These are phyloP conservation scores for Dipodomys ordii DNA, from an alignment of 2,113 vertebrate species.

Conservation along the genomic window DNA sequence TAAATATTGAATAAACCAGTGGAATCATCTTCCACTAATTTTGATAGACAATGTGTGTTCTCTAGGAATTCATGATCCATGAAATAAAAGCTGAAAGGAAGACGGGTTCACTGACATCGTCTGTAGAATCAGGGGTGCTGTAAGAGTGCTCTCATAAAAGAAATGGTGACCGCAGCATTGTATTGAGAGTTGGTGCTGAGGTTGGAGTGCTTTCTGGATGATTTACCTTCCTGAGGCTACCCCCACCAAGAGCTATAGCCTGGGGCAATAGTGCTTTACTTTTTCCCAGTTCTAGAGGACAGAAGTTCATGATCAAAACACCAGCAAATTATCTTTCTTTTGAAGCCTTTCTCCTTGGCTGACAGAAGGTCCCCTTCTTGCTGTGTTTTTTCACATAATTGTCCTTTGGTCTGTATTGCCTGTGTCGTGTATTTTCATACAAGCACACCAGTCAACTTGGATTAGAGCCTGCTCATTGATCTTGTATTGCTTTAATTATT, in stretches of 20 bases:
- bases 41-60: background rate
- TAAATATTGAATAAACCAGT: background rate
- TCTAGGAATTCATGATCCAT: background rate
- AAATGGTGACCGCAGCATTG: fast-evolving
- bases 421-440: background rate
- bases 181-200: too few species aligned
- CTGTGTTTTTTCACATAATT: background rate
- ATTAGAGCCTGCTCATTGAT: background rate
- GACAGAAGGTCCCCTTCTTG: background rate
- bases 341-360: background rate
- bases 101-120: background rate
- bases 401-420: background rate
- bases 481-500: background rate
- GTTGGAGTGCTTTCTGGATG: too few species aligned
- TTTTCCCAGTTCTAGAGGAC: background rate
- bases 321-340: background rate
- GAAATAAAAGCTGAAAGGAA: background rate
- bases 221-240: background rate
- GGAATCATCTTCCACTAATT: background rate
- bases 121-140: fast-evolving
- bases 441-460: background rate
- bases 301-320: background rate
- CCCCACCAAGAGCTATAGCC: background rate
- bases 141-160: background rate
- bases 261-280: background rate